Percentiles rank a stretch among this genome's conserved stretches.
phyloP scores from a whole-genome alignment of 2,113 vertebrate species.

The Alectura lathami region DNA sequence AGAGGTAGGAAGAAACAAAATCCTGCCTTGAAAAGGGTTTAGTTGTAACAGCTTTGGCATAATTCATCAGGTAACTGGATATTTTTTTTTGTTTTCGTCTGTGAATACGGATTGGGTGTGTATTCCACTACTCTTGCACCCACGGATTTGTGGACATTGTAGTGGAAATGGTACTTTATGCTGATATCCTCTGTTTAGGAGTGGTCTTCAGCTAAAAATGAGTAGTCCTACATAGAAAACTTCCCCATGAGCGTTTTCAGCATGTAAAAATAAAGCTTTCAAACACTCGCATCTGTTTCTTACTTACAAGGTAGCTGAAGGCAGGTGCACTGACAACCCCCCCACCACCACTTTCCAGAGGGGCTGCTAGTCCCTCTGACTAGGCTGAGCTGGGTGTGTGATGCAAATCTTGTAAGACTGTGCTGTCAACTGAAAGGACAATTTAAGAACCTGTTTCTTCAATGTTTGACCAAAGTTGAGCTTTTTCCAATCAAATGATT shows the following conservation, averaged over 20 bases:
- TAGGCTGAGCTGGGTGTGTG: not conserved
- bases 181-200: not conserved
- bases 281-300: not conserved
- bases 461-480: not conserved
- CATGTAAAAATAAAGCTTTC: not conserved
- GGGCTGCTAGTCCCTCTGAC: not conserved
- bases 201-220: not conserved
- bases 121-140: not conserved
- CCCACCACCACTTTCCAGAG: no score
- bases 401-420: not conserved
- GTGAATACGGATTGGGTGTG: not conserved
- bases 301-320: not conserved
- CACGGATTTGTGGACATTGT: not conserved
- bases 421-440: not conserved
- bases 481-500: not conserved
- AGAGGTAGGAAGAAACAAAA: conserved; percentile 77
- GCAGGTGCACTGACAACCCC: no score
- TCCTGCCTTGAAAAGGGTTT: not conserved
- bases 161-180: not conserved
- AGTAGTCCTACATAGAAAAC: not conserved
- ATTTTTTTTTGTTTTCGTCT: not conserved
- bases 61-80: not conserved
- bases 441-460: not conserved
- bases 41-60: not conserved
- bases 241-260: not conserved